Base-by-base conservation (phyloP, 2,113 vertebrate genomes). In the Gopherus flavomarginatus region DNA sequence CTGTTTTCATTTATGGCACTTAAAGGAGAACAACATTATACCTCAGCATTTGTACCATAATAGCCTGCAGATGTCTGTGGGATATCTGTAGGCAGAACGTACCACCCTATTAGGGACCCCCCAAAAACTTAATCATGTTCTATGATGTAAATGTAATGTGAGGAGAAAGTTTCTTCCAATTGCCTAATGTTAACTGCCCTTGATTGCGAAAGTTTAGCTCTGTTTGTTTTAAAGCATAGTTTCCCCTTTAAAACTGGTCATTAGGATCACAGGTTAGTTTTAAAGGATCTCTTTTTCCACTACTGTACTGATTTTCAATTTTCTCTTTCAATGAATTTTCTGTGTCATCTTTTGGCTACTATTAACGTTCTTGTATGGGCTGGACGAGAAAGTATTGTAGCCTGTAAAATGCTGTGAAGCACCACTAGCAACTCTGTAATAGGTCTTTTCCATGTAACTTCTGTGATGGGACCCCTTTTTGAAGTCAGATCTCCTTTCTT, bases 1-100 rank as follows among this genome's bases (percentile, higher is more conserved):
- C 96, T 97, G 62, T 96, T 98, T 97, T 96, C 86, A 94, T 97
- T 98, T 95, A 83, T 84, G 85, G 89, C 95, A 93, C 94, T 98
- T 97, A 88, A 96, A 97, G 65, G 95, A 11, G 79, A 95, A 80
- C 84, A 95, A 95, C 2, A 0, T 97, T 97, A 92, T 94, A 96
- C 95, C 96, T 96, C 89, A 93, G 88, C 90, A 88, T 96, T 95
- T 95, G 53, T 89, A 59, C 91, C 29, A 2, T 98, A 97, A 98
- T 94, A 94, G 90, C 82, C 62, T 95, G 78, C 96, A 98, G 96
- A 97, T 98, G 94, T 98, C 89, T 87, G 52, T 56, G 94, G 94
- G 87, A 91, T 96, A 87, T 72, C 83, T 96, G 78, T 81, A 89
- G 93, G 75, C 22, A 0, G 49, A 77, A 75, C 93, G 96, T 72